Conservation (phyloP, 1,140 invertebrate genomes). For the Dendroctonus ponderosae region DNA sequence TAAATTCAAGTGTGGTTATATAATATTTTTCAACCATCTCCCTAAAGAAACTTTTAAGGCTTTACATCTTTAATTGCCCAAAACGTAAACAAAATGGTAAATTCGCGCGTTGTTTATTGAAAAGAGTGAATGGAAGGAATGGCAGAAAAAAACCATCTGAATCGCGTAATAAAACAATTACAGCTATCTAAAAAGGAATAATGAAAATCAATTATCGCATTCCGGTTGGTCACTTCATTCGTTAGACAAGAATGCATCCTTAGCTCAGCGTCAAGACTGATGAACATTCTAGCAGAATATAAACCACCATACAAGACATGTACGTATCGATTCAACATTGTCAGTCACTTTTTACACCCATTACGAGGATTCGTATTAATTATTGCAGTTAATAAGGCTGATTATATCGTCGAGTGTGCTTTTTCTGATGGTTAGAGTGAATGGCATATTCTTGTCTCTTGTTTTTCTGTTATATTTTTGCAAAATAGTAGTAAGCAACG, state of each 20-base stretch:
- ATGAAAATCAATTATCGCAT: conserved; percentile 26
- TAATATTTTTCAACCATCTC: no score
- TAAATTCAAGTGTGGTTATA: no score
- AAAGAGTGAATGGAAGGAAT: no score
- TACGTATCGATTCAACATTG: conserved; percentile 7
- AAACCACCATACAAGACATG: conserved; percentile 16
- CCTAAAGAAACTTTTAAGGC: no score
- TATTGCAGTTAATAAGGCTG: background rate
- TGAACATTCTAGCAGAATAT: conserved; percentile 28
- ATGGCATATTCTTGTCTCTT: no score
- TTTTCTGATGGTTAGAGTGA: no score
- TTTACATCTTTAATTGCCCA: no score
- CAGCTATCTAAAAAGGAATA: conserved; percentile 15
- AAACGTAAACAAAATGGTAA: no score
- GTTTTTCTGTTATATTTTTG: no score
- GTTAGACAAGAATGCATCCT: conserved; percentile 25
- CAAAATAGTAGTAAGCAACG: no score
- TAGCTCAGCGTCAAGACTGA: conserved; percentile 16
- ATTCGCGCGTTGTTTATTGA: no score
- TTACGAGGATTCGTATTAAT: conserved; percentile 10
- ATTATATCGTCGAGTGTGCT: no score
- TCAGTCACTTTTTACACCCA: conserved; percentile 9
- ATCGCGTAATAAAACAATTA: conserved; percentile 22
- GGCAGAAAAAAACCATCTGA: background rate
- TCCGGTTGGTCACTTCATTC: conserved; percentile 22